Evolutionary conservation across 2,888 invertebrate genomes (phyloP).

Genomic region (Baccha elongata): DNA sequence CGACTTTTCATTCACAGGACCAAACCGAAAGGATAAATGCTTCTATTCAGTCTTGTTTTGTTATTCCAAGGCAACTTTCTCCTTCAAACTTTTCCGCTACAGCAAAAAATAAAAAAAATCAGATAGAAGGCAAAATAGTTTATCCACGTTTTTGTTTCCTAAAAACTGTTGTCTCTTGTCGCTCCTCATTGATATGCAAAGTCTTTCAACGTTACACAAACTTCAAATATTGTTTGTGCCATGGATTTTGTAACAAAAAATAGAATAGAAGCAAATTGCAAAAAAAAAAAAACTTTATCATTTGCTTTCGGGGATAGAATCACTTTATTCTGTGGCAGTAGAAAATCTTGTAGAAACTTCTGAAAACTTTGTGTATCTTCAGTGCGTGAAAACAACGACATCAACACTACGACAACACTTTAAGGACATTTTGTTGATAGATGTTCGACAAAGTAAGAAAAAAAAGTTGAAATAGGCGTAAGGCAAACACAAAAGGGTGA

Average conservation of each 20-base stretch:
- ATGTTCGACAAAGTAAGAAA: slow-evolving; percentile 7
- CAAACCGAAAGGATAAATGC: slow-evolving; percentile 55
- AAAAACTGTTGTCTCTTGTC: slow-evolving; percentile 62
- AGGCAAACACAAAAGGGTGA: slow-evolving; percentile 15
- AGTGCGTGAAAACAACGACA: slow-evolving; percentile 66
- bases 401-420: slow-evolving; percentile 49
- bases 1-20: slow-evolving; percentile 57
- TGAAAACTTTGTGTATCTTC: slow-evolving; percentile 50
- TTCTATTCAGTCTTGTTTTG: slow-evolving; percentile 41
- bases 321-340: slow-evolving; percentile 60
- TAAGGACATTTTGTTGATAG: slow-evolving; percentile 58
- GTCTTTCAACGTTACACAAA: slow-evolving; percentile 50
- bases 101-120: slow-evolving; percentile 21
- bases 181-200: slow-evolving; percentile 71
- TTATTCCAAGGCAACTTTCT: slow-evolving; percentile 51
- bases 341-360: slow-evolving; percentile 59
- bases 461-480: slow-evolving; percentile 3
- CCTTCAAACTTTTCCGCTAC: slow-evolving; percentile 23
- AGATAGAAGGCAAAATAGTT: slow-evolving; percentile 58
- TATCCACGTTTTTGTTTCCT: slow-evolving; percentile 63
- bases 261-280: slow-evolving; percentile 44
- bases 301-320: slow-evolving; percentile 53
- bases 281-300: slow-evolving; percentile 15
- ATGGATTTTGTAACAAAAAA: slow-evolving; percentile 35
- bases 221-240: slow-evolving; percentile 38